Base-by-base conservation (phyloP, 2,888 invertebrate genomes). In the Caenorhabditis panamensis region DNA sequence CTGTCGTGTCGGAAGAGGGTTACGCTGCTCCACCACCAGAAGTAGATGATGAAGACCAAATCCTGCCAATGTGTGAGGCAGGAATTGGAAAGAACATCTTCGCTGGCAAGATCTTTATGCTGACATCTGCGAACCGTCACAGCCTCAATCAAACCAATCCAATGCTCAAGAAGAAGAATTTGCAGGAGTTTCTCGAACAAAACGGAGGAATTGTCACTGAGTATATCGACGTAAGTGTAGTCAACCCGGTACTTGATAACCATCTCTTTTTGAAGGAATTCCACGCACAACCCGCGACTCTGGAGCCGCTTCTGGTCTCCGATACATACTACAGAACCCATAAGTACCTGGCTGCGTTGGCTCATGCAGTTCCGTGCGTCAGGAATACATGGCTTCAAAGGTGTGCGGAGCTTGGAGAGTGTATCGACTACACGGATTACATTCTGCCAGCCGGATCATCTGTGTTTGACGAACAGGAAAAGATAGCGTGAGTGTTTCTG, bases 331-430 rank as follows among this genome's bases (percentile, higher is more conserved):
- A 94, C 86, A 92, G 94, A 67, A 95, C 95, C 0, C 94, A 94
- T 11, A 95, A 95, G 89, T 95, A 94, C 91, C 93, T 95, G 84
- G 93, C 94, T 84, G 94, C 94, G 84, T 90, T 95, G 49, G 94
- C 95, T 0, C 93, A 93, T 1, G 94, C 94, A 76, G 93, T 95
- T 58, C 92, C 92, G 1, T 93, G 94, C 6, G 92, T 95, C 4
- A 94, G 94, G 53, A 94, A 95, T 91, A 93, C 93, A 72, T 95
- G 95, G 95, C 93, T 95, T 66, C 93, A 94, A 36, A 92, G 93
- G 84, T 94, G 94, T 87, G 94, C 94, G 2, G 59, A 80, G 18
- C 20, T 87, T 81, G 84, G 85, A 20, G 73, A 78, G 6, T 62
- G 85, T 8, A 53, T 86, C 3, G 85, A 86, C 26, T 81, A 86